These are phyloP conservation scores for Aegithalos caudatus DNA, from an alignment of 2,113 vertebrate species.

Conservation along the genomic window DNA sequence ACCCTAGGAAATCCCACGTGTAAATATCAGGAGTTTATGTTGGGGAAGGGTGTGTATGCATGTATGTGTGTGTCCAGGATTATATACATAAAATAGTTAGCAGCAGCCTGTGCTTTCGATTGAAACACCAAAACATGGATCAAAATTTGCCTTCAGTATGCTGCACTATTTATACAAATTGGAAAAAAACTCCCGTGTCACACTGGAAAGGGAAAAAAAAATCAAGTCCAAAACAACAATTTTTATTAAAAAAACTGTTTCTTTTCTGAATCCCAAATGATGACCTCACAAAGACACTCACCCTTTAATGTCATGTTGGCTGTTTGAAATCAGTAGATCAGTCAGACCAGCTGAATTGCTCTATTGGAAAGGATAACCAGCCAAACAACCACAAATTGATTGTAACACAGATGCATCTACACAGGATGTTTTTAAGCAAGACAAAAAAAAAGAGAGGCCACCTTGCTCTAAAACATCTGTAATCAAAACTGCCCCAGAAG, in stretches of 20 bases:
- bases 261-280: background rate
- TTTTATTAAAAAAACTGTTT: background rate
- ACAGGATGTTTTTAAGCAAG: background rate
- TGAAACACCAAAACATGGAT: background rate
- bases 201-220: background rate
- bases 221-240: background rate
- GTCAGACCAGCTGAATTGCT: background rate
- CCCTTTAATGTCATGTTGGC: background rate
- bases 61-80: background rate
- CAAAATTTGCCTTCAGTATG: background rate
- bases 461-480: background rate
- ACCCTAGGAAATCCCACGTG: background rate
- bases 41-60: background rate
- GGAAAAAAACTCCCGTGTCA: background rate
- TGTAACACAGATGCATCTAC: background rate
- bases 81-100: background rate
- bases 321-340: background rate
- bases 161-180: background rate
- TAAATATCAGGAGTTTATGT: background rate
- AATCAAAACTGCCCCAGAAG: background rate
- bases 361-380: background rate
- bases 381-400: background rate
- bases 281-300: background rate
- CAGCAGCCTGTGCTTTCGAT: background rate
- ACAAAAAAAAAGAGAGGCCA: rapidly evolving